Percentiles rank a stretch among this genome's conserved stretches.
phyloP scores from a whole-genome alignment of 2,888 invertebrate genomes.

The Dryobotodes eremita region DNA sequence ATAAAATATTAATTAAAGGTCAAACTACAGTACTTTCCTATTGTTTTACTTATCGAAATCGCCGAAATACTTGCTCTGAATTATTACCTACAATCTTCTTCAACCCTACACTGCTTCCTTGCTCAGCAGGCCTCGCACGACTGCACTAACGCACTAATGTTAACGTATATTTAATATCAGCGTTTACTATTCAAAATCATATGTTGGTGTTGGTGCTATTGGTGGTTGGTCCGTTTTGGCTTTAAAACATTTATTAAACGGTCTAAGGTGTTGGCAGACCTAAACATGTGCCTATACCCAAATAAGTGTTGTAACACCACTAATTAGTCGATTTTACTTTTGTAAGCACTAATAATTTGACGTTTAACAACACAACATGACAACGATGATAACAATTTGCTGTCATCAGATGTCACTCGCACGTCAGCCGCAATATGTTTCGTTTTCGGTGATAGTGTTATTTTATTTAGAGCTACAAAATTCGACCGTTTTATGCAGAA shows the following conservation, averaged over 20 bases:
- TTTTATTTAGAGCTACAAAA: constrained; percentile 52
- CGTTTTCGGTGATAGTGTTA: constrained; percentile 55
- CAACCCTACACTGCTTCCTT: not conserved
- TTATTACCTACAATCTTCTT: not conserved
- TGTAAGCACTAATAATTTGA: constrained; percentile 20
- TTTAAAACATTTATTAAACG: not conserved
- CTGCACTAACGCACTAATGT: not conserved
- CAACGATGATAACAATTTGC: constrained; percentile 71
- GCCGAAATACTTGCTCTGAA: not conserved
- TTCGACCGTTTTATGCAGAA: constrained; percentile 37
- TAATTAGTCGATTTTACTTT: constrained; percentile 22
- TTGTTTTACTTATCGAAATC: constrained; percentile 14
- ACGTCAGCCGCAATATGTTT: constrained; percentile 66
- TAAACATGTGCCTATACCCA: not conserved
- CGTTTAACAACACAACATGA: constrained; percentile 71
- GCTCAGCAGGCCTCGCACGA: not conserved
- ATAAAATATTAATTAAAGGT: constrained; percentile 8
- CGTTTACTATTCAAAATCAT: not conserved
- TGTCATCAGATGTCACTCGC: constrained; percentile 62
- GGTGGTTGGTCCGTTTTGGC: not conserved
- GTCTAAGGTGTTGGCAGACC: not conserved
- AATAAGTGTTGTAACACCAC: not conserved
- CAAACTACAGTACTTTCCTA: not conserved
- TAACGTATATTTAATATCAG: not conserved
- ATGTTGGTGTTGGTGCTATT: no score